Evolutionary conservation across 2,888 invertebrate genomes (phyloP).

Genomic region (Acholoe squamosa): DNA sequence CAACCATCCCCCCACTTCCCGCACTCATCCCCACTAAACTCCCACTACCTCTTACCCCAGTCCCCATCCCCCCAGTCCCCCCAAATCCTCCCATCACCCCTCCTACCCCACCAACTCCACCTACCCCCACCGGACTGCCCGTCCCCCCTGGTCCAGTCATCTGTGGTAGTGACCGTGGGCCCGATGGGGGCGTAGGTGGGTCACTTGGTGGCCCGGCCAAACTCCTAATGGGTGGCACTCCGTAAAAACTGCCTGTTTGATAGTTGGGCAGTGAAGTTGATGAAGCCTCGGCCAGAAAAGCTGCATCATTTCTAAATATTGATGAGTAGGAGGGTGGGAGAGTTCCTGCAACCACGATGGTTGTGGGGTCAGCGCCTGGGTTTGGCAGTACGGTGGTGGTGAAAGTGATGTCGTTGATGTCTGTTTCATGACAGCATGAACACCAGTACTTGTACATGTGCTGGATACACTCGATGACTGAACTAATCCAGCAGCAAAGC

Average conservation of each 20-base stretch:
- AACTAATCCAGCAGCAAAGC: slow-evolving; percentile 68
- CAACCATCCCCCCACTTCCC: not conserved
- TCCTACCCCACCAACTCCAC: not conserved
- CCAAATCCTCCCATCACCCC: not conserved
- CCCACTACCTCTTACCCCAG: not conserved
- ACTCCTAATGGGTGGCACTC: slow-evolving; percentile 27
- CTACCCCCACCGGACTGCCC: too few relatives aligned
- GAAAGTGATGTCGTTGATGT: slow-evolving; percentile 60
- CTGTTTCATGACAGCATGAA: slow-evolving; percentile 64
- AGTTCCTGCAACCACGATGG: slow-evolving; percentile 66
- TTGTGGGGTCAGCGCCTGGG: slow-evolving; percentile 64
- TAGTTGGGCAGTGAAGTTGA: slow-evolving; percentile 38
- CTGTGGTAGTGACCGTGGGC: slow-evolving; percentile 34
- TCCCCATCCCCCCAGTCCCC: not conserved
- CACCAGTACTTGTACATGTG: slow-evolving; percentile 71
- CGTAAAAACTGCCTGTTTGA: not conserved
- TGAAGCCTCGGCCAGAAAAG: slow-evolving; percentile 17
- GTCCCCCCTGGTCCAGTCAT: not conserved
- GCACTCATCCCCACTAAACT: not conserved
- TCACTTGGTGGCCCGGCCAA: not conserved
- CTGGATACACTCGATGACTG: slow-evolving; percentile 68
- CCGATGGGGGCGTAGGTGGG: not conserved
- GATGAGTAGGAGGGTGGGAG: slow-evolving; percentile 68
- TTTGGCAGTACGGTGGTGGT: slow-evolving; percentile 64
- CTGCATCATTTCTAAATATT: slow-evolving; percentile 61